Evolutionary conservation across 1,140 invertebrate genomes (phyloP), one percentile per base, ranked within the genome.

Genomic region (Laodelphax striatellus): DNA sequence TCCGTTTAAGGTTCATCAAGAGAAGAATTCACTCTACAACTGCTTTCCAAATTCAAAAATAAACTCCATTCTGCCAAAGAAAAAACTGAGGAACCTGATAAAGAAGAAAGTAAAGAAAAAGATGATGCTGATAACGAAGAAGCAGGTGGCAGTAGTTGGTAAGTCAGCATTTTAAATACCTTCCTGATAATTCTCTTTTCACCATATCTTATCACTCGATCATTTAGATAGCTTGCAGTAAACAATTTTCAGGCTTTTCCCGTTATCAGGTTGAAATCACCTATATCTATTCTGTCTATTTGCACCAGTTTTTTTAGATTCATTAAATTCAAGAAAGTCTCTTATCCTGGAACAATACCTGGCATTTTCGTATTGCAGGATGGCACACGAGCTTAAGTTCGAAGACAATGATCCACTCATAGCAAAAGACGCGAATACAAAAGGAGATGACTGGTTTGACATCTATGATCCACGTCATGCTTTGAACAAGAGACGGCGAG

Each of bases 391-490:
- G 41, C 75, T 98, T 11, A 76, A 81, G 13, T 94, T 92, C 70
- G 86, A 92, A 63, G 84, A 88, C 10, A 80, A 83, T 61, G 77
- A 75, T 0, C 81, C 85, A 0, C 83, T 92, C 16, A 75, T 94
- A 56, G 96, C 96, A 0, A 93, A 95, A 71, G 97, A 99, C 79
- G 96, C 96, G 0, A 97, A 92, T 66, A 90, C 85, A 5, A 94
- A 93, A 71, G 81, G 85, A 58, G 87, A 93, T 67, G 94, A 98
- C 71, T 94, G 95, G 90, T 98, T 95, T 72, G 92, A 97, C 69
- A 92, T 97, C 60, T 88, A 88, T 69, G 94, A 98, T 77, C 96
- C 97, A 0, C 77, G 95, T 66, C 97, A 98, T 80, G 89, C 92
- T 0, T 73, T 98, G 0, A 97, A 92, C 66, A 92, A 96, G 77